Conservation (phyloP, 2,888 invertebrate genomes). For the Melinopterus prodromus region DNA sequence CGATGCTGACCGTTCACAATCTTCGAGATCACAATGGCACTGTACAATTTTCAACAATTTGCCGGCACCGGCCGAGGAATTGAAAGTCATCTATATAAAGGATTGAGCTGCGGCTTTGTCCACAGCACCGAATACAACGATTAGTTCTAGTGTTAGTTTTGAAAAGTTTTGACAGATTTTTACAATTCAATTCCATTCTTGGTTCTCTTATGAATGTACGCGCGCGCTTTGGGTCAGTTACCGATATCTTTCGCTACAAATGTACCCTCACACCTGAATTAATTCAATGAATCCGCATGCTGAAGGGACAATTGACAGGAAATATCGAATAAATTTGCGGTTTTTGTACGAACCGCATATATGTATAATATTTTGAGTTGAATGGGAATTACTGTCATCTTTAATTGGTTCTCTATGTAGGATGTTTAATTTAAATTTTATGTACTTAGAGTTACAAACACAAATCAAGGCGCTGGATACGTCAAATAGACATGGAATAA, state of each 20-base stretch:
- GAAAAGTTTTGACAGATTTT: conserved; percentile 25
- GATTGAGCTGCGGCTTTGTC: conserved; percentile 14
- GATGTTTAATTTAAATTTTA: background rate
- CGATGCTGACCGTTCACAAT: background rate
- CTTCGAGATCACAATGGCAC: conserved; percentile 5
- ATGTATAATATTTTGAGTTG: background rate
- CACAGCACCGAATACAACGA: background rate
- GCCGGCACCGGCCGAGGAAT: conserved; percentile 8
- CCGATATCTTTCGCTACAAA: background rate
- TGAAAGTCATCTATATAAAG: conserved; percentile 25
- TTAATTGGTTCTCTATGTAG: background rate
- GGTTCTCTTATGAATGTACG: conserved; percentile 10
- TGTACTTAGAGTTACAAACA: no score
- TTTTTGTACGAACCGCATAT: background rate
- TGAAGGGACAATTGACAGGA: conserved; percentile 11
- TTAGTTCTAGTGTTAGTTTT: conserved; percentile 23
- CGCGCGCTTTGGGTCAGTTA: background rate
- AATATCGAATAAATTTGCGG: conserved; percentile 19
- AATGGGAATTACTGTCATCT: conserved; percentile 5
- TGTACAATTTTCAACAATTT: conserved; percentile 21
- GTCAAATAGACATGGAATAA: no score
- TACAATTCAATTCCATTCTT: conserved; percentile 14
- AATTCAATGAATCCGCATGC: conserved; percentile 4
- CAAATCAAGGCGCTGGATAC: no score
- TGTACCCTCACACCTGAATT: conserved; percentile 12